Evolutionary conservation across 2,888 invertebrate species (phyloP).

Genomic region (Melanotus villosus): DNA sequence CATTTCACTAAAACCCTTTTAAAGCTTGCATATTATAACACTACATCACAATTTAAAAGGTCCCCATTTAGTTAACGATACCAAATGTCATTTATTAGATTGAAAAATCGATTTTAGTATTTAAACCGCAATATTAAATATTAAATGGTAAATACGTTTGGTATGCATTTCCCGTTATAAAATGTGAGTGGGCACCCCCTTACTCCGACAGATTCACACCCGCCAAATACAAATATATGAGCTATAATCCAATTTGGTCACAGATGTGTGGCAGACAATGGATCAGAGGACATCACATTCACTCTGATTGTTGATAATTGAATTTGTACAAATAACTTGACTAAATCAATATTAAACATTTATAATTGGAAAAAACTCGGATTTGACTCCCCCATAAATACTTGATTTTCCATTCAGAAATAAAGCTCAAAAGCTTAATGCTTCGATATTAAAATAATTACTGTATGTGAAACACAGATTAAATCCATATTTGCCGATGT

Average conservation of each 20-base stretch:
- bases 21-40: constrained; percentile 28
- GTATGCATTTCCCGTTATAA: not conserved
- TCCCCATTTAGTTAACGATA: constrained; percentile 12
- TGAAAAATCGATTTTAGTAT: constrained; percentile 20
- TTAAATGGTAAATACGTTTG: constrained; percentile 1
- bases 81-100: constrained; percentile 17
- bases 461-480: too few species aligned
- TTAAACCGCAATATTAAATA: constrained; percentile 17
- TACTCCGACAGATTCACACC: constrained; percentile 35
- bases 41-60: constrained; percentile 18
- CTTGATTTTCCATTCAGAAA: too few species aligned
- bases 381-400: too few species aligned
- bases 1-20: constrained; percentile 28
- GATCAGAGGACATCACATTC: constrained; percentile 30
- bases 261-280: constrained; percentile 49
- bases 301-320: constrained; percentile 35
- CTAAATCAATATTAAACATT: not conserved
- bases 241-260: constrained; percentile 48
- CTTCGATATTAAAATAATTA: too few species aligned
- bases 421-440: too few species aligned
- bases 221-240: constrained; percentile 47
- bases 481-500: too few species aligned
- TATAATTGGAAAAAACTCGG: not conserved
- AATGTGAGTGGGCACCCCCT: constrained; percentile 13
- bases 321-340: not conserved